Conservation (phyloP, 2,797 vertebrate species). For the Anomalospiza imberbis region DNA sequence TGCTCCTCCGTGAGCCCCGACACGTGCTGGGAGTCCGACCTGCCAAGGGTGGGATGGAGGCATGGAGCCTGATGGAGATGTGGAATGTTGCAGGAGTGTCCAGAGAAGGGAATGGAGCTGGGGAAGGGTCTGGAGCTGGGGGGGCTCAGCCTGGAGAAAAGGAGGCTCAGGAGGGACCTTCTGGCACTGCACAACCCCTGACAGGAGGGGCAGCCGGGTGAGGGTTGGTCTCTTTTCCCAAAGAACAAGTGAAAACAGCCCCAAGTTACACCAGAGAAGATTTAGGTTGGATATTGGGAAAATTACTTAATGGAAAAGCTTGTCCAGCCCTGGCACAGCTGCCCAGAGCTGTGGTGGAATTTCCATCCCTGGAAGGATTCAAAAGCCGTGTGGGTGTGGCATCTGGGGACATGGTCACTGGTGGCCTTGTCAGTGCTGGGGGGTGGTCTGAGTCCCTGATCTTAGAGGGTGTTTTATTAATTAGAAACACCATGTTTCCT, state of each 20-base stretch:
- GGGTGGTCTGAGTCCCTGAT: not conserved
- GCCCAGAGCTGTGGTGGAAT: not conserved
- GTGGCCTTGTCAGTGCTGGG: not conserved
- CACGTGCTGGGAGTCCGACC: not conserved
- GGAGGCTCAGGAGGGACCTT: not conserved
- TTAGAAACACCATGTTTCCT: not conserved
- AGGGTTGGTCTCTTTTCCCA: not conserved
- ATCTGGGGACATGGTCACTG: not conserved
- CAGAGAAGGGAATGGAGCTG: not conserved
- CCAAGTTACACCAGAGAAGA: not conserved
- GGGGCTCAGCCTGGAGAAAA: not conserved
- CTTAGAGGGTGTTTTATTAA: not conserved
- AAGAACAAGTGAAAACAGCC: not conserved
- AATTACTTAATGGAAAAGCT: not conserved
- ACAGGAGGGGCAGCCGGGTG: rapidly evolving
- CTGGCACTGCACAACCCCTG: not conserved
- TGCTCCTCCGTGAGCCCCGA: rapidly evolving
- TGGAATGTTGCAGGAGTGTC: not conserved
- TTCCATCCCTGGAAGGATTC: not conserved
- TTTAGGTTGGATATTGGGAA: not conserved
- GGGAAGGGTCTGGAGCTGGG: not conserved
- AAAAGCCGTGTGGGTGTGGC: not conserved
- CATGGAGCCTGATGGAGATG: not conserved
- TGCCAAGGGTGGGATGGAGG: not conserved
- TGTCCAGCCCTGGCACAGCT: not conserved